Conservation (phyloP, 2,113 vertebrate species). For the Trochalopteron elliotii region DNA sequence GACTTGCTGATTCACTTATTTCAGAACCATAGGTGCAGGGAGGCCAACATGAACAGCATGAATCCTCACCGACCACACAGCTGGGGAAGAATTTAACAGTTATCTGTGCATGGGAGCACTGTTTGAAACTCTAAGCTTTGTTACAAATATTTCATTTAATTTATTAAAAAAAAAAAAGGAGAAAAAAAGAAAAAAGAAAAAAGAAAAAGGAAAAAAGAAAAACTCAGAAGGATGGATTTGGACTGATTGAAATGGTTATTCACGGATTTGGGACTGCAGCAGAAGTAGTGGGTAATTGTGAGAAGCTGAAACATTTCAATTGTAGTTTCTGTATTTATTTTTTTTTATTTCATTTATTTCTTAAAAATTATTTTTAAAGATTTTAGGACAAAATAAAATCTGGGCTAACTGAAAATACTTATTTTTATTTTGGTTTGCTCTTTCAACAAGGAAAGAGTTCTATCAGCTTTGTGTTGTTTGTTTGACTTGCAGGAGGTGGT, state of each 20-base stretch:
- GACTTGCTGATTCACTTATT: not conserved
- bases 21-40: not conserved
- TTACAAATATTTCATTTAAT: not conserved
- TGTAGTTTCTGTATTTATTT: not conserved
- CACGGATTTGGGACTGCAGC: not conserved
- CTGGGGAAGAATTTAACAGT: not conserved
- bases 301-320: not conserved
- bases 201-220: not conserved
- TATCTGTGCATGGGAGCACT: not conserved
- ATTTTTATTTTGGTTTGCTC: not conserved
- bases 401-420: not conserved
- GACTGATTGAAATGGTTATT: not conserved
- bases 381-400: not conserved
- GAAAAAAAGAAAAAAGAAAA: not conserved
- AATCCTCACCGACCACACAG: not conserved
- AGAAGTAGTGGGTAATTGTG: not conserved
- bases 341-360: not conserved
- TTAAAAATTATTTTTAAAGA: not conserved
- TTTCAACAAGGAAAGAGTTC: not conserved
- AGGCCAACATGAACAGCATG: fast-evolving
- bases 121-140: not conserved
- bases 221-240: not conserved
- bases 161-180: not conserved
- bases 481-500: not conserved
- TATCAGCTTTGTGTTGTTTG: not conserved